Conservation (phyloP, 2,888 invertebrate species). For the Eudemis profundana region DNA sequence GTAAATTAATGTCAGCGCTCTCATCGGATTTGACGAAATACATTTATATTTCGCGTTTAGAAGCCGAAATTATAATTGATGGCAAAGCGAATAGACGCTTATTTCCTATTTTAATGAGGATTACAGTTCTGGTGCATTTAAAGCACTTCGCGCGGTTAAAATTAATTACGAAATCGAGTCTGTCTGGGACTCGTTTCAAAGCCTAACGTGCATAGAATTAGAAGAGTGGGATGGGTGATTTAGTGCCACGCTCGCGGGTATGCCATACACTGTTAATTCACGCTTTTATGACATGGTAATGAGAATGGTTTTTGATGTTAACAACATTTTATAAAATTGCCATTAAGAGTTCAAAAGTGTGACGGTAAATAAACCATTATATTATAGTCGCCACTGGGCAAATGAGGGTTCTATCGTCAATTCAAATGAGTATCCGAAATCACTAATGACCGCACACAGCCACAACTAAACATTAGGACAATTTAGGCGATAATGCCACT, state of each 20-base stretch:
- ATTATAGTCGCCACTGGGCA: slow-evolving; percentile 4
- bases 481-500: slow-evolving; percentile 81
- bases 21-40: slow-evolving; percentile 65
- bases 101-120: slow-evolving; percentile 83
- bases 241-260: slow-evolving; percentile 7
- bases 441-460: slow-evolving; percentile 61
- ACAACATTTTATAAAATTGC: not conserved
- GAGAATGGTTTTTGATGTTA: not conserved
- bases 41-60: slow-evolving; percentile 76
- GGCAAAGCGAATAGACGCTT: slow-evolving; percentile 77
- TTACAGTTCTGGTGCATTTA: slow-evolving; percentile 84
- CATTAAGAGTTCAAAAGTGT: not conserved
- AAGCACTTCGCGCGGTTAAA: slow-evolving; percentile 80
- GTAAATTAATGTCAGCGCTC: slow-evolving; percentile 39
- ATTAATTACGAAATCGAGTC: slow-evolving; percentile 83
- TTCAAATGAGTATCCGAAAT: slow-evolving; percentile 56
- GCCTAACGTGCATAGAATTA: slow-evolving; percentile 50
- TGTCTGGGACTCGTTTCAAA: slow-evolving; percentile 70
- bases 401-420: slow-evolving; percentile 34
- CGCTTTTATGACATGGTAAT: not conserved
- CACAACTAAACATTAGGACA: slow-evolving; percentile 82
- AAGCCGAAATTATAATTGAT: slow-evolving; percentile 81
- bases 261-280: slow-evolving; percentile 17
- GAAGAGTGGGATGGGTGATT: slow-evolving; percentile 29
- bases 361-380: slow-evolving; percentile 19